Evolutionary conservation across 2,888 invertebrate species (phyloP).

Genomic region (Idaea dimidiata): DNA sequence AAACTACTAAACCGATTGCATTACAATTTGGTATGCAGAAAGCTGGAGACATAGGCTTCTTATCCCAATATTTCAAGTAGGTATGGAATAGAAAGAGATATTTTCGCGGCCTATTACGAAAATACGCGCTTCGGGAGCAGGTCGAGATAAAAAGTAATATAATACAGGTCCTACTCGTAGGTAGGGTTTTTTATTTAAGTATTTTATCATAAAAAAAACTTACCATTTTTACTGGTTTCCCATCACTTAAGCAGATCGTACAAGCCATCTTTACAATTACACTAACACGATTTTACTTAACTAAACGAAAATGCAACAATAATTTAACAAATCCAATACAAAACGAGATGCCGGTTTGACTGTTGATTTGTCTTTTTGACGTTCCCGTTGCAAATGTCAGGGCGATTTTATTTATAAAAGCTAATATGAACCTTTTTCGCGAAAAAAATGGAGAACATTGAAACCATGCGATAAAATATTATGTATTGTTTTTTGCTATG

Average conservation of each 20-base stretch:
- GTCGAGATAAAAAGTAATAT: no score
- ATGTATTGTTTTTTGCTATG: background rate
- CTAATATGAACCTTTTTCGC: background rate
- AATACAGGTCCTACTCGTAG: no score
- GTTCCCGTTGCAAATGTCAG: background rate
- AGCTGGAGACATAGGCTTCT: no score
- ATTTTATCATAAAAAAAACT: conserved; percentile 36
- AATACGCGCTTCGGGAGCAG: no score
- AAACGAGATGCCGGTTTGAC: conserved; percentile 8
- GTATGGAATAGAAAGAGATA: no score
- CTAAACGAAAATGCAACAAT: conserved; percentile 19
- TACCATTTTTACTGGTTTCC: conserved; percentile 56
- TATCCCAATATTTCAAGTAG: no score
- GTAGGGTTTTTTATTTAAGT: no score
- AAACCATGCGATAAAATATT: no score
- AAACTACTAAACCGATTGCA: no score
- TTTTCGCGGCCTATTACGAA: no score
- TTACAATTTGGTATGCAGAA: no score
- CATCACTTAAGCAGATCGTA: conserved; percentile 49
- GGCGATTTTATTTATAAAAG: background rate
- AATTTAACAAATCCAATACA: conserved; percentile 21
- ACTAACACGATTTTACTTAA: background rate
- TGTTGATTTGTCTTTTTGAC: background rate
- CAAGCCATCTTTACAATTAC: conserved; percentile 50
- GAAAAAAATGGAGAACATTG: background rate